Conservation (phyloP, 2,888 invertebrate species). For the Artemia sinica region DNA sequence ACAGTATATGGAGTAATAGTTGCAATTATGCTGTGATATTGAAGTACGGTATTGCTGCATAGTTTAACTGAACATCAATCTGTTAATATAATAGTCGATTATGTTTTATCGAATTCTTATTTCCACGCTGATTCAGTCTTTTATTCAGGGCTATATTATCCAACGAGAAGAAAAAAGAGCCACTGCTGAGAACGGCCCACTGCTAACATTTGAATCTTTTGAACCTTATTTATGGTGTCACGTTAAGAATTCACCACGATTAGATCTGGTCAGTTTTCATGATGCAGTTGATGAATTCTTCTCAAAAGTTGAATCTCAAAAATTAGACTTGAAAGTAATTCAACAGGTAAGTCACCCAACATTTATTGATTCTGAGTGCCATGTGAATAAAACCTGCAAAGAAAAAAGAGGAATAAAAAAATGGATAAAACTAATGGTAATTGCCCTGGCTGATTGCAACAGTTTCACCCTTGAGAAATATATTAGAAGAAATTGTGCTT, state of each 20-base stretch:
- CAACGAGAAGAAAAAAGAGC: conserved; percentile 63
- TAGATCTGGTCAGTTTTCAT: conserved; percentile 59
- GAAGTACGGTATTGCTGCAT: no score
- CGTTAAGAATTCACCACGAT: conserved; percentile 40
- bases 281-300: conserved; percentile 88
- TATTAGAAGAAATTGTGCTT: no score
- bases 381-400: no score
- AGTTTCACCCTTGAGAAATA: no score
- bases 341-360: conserved; percentile 34
- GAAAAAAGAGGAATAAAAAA: no score
- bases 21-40: no score
- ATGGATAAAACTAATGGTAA: no score
- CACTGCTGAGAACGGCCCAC: conserved; percentile 38
- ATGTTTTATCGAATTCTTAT: conserved; percentile 24
- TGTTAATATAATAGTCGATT: conserved; percentile 20
- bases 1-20: no score
- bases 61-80: neutral
- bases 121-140: conserved; percentile 19
- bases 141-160: conserved; percentile 53
- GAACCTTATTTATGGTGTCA: conserved; percentile 73
- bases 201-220: conserved; percentile 73
- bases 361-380: no score
- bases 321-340: conserved; percentile 63
- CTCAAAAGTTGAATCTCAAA: conserved; percentile 81
- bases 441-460: no score